These are phyloP conservation scores for Glomeris maerens DNA, from an alignment of 1,140 invertebrate species.

Conservation along the genomic window DNA sequence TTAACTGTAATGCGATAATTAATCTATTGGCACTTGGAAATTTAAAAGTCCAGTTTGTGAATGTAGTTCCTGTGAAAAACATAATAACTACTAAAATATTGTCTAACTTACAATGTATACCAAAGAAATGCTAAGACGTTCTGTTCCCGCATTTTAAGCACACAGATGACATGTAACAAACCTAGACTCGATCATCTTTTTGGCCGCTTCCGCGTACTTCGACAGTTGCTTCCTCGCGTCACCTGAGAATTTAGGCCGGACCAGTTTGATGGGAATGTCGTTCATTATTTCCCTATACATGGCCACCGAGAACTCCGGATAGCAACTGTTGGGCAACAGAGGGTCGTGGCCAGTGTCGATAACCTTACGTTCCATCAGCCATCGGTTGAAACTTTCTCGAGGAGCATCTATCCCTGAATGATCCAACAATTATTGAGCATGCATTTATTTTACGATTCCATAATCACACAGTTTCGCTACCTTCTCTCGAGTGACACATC, in stretches of 20 bases:
- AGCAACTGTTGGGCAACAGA: constrained; percentile 75
- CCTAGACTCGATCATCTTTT: constrained; percentile 86
- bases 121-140: too few relatives aligned
- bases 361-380: constrained; percentile 89
- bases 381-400: constrained; percentile 88
- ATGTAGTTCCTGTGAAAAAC: too few relatives aligned
- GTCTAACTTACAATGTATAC: too few relatives aligned
- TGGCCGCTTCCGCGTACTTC: constrained; percentile 88
- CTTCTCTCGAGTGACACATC: constrained; percentile 80
- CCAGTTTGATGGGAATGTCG: constrained; percentile 90
- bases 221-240: constrained; percentile 93
- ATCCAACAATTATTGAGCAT: not conserved
- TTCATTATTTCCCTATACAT: constrained; percentile 98
- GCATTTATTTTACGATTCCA: not conserved
- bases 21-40: too few relatives aligned
- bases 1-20: too few relatives aligned
- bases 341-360: constrained; percentile 65
- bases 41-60: too few relatives aligned
- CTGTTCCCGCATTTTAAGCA: too few relatives aligned
- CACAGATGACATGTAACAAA: constrained; percentile 21
- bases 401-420: constrained; percentile 72
- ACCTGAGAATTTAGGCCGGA: constrained; percentile 84
- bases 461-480: constrained; percentile 25
- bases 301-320: constrained; percentile 77
- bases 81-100: too few relatives aligned